These are phyloP conservation scores for Salpingus planirostris DNA, from an alignment of 2,888 invertebrate species.

Conservation along the genomic window DNA sequence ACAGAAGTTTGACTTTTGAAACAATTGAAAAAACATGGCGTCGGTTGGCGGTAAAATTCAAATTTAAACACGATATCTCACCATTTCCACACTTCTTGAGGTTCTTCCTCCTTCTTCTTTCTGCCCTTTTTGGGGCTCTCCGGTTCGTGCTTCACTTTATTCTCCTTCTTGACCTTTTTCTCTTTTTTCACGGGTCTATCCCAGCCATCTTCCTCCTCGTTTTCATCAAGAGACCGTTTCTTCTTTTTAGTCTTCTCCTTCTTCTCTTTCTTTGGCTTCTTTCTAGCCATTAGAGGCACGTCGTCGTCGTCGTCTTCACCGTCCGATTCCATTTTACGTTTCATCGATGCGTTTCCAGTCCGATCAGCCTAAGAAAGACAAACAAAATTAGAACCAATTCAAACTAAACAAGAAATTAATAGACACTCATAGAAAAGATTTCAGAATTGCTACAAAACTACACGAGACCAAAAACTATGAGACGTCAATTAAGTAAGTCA, in stretches of 20 bases:
- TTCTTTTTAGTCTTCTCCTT: slow-evolving; percentile 44
- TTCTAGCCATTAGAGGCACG: slow-evolving; percentile 55
- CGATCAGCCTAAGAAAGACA: background rate
- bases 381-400: slow-evolving; percentile 2
- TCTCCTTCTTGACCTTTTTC: slow-evolving; percentile 27
- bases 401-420: slow-evolving; percentile 4
- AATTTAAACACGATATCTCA: no score
- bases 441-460: no score
- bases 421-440: no score
- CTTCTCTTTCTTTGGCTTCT: slow-evolving; percentile 56
- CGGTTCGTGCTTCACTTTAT: slow-evolving; percentile 23
- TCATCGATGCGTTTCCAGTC: slow-evolving; percentile 19
- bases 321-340: slow-evolving; percentile 49
- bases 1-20: no score
- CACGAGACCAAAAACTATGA: slow-evolving; percentile 10
- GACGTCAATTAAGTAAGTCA: no score
- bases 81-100: slow-evolving; percentile 88
- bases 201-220: slow-evolving; percentile 51
- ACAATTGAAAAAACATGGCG: no score
- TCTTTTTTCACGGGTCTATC: slow-evolving; percentile 53
- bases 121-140: slow-evolving; percentile 51
- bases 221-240: slow-evolving; percentile 40
- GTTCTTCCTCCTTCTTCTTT: slow-evolving; percentile 74
- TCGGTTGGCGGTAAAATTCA: no score
- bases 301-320: slow-evolving; percentile 59